Percentiles rank a stretch among this genome's conserved stretches.
phyloP scores from a whole-genome alignment of 1,140 invertebrate genomes.

The Bradysia coprophila region DNA sequence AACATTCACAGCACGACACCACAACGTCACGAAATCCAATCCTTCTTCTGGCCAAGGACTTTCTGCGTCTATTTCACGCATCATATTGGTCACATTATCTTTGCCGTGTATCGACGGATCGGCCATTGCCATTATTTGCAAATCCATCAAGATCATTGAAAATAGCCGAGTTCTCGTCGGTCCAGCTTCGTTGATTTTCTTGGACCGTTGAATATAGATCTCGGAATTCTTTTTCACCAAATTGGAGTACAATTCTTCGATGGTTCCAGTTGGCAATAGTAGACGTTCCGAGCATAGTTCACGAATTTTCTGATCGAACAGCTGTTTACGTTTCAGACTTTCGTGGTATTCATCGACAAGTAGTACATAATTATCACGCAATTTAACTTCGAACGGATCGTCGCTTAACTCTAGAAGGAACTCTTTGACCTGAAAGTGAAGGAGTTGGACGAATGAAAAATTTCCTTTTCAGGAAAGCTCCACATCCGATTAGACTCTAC shows the following conservation, averaged over 20 bases:
- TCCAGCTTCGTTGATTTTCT: constrained; percentile 51
- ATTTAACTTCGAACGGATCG: constrained; percentile 94
- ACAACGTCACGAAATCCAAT: constrained; percentile 78
- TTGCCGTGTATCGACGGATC: constrained; percentile 71
- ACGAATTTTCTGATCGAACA: constrained; percentile 57
- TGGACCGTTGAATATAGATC: constrained; percentile 86
- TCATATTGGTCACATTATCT: constrained; percentile 52
- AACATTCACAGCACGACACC: constrained; percentile 72
- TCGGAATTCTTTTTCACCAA: constrained; percentile 79
- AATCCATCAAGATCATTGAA: constrained; percentile 57
- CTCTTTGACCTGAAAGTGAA: constrained; percentile 43
- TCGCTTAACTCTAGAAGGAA: constrained; percentile 84
- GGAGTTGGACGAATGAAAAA: background rate
- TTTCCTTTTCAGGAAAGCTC: too few species aligned
- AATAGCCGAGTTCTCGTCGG: constrained; percentile 60
- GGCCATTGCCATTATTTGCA: constrained; percentile 68
- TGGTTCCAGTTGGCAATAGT: constrained; percentile 64
- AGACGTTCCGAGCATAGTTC: constrained; percentile 63
- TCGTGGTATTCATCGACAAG: constrained; percentile 93
- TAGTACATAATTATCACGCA: constrained; percentile 90
- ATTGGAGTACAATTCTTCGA: constrained; percentile 76
- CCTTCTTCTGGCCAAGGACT: constrained; percentile 82
- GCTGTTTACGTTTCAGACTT: constrained; percentile 74
- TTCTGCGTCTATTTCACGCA: constrained; percentile 65
- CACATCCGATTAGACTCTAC: too few species aligned